phyloP scores from a whole-genome alignment of 2,113 vertebrate species.

The Scytalopus superciliaris region DNA sequence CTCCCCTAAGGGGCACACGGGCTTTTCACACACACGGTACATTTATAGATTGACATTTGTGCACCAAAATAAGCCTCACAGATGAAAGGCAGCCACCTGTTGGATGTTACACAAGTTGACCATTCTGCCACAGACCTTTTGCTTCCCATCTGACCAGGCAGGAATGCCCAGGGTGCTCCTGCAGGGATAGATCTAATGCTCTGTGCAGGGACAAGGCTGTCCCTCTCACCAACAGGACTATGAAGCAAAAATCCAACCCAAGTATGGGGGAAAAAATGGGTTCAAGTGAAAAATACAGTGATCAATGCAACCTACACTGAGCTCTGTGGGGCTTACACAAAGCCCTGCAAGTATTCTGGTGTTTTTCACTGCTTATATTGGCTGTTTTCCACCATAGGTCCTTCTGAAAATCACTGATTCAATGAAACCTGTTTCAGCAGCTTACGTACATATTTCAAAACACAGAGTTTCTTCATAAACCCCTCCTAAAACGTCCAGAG shows the following conservation, averaged over 20 bases:
- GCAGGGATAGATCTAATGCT: background rate
- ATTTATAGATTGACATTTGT: background rate
- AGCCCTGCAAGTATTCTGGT: background rate
- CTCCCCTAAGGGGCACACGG: background rate
- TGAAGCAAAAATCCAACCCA: background rate
- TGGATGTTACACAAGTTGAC: background rate
- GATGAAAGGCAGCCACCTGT: background rate
- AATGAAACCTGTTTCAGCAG: too few relatives aligned
- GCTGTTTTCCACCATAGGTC: background rate
- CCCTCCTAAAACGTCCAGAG: background rate
- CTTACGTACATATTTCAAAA: background rate
- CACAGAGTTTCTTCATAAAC: background rate
- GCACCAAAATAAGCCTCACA: background rate
- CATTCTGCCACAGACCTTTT: background rate
- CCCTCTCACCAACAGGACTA: rapidly evolving
- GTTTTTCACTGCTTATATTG: background rate
- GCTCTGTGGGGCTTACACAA: background rate
- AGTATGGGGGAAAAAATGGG: background rate
- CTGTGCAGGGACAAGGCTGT: rapidly evolving
- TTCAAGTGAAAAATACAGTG: background rate
- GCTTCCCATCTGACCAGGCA: background rate
- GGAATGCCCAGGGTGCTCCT: background rate
- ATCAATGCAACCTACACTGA: background rate
- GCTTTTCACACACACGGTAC: background rate
- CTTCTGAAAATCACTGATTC: too few relatives aligned